phyloP scores from a whole-genome alignment of 2,113 vertebrate species.

The Hydropotes inermis region DNA sequence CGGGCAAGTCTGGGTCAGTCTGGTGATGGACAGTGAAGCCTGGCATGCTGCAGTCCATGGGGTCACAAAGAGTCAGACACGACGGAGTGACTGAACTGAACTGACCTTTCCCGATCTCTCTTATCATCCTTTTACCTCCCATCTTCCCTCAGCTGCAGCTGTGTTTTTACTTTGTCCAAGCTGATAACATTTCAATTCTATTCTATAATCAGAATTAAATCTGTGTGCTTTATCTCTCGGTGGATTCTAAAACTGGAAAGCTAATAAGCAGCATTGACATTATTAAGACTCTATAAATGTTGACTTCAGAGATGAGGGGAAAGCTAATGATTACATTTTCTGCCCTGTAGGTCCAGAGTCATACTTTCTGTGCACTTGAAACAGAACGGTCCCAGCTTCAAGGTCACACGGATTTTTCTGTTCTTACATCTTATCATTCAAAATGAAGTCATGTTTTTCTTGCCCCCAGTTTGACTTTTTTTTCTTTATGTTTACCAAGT shows the following conservation, averaged over 20 bases:
- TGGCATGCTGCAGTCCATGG: not conserved
- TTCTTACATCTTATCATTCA: not conserved
- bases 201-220: not conserved
- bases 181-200: not conserved
- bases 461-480: not conserved
- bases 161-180: not conserved
- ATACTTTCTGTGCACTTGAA: not conserved
- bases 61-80: not conserved
- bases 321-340: not conserved
- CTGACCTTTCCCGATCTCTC: not conserved
- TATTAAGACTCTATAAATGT: slow-evolving; percentile 31
- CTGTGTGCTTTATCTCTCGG: not conserved
- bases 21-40: not conserved
- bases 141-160: not conserved
- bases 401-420: not conserved
- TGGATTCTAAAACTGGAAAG: not conserved
- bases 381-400: not conserved
- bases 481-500: not conserved
- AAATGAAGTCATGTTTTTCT: not conserved
- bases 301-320: not conserved
- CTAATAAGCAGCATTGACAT: slow-evolving; percentile 28
- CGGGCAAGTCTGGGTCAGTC: not conserved
- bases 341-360: not conserved
- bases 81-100: not conserved
- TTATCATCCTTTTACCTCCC: not conserved